A percentile compares a stretch with the other conserved stretches of the same genome.
These are phyloP conservation scores for Stomatorhinus walkeri DNA, from an alignment of 2,797 vertebrate genomes.

Conservation along the genomic window DNA sequence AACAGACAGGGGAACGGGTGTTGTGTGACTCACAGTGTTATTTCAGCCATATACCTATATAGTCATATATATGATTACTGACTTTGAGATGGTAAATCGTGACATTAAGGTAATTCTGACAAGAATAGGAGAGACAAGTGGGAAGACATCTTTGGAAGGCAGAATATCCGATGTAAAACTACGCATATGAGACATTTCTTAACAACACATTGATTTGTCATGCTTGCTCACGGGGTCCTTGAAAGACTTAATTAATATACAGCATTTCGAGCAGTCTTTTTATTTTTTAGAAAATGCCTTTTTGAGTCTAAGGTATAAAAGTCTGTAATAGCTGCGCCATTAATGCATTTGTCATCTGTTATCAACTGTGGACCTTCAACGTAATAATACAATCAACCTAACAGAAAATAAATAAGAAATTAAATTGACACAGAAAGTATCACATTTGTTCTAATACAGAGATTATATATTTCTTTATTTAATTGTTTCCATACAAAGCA, in stretches of 20 bases:
- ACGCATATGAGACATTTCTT: background rate
- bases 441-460: background rate
- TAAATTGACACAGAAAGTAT: background rate
- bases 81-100: background rate
- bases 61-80: background rate
- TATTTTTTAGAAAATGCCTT: background rate
- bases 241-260: background rate
- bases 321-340: background rate
- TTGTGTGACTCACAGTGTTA: background rate
- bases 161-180: background rate
- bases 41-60: background rate
- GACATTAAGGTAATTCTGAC: background rate
- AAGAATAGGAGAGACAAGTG: background rate
- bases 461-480: conserved; percentile 12
- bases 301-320: background rate
- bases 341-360: background rate
- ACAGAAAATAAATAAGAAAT: background rate
- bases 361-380: background rate
- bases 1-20: background rate
- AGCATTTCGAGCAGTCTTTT: background rate
- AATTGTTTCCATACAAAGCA: conserved; percentile 19
- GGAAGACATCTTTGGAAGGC: background rate
- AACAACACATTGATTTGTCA: background rate
- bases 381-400: background rate
- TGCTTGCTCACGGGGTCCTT: background rate